Base-by-base conservation (phyloP, 2,888 invertebrate genomes). In the Xiphydria camelus region DNA sequence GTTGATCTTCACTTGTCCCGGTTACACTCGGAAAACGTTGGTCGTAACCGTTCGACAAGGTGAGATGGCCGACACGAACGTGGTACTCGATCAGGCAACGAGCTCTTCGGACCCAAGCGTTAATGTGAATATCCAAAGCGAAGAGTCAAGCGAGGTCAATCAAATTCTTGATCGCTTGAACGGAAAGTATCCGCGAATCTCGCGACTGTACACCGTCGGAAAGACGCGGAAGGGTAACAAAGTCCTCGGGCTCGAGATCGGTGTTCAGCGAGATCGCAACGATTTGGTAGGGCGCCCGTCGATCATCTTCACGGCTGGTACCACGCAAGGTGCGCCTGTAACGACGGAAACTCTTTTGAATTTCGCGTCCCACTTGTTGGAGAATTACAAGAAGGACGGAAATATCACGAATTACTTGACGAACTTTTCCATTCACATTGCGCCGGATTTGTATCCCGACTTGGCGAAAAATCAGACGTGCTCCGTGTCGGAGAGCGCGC, bases 1-100 rank as follows among this genome's bases (percentile, higher is more conserved):
- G 4, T 68, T 90, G 7, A 77, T 82, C 34, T 78, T 88, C 18
- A 77, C 79, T 12, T 85, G 85, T 46, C 79, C 82, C 44, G 82
- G 82, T 29, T 88, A 87, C 64, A 76, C 80, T 49, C 74, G 78
- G 0, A 77, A 80, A 53, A 66, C 75, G 1, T 54, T 79, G 2
- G 71, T 70, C 17, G 68, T 84, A 5, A 58, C 61, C 1, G 77
- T 86, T 1, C 59, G 63, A 1, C 67, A 76, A 5, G 75, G 76
- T 9, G 58, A 64, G 31, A 59, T 81, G 39, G 68, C 73, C 4
- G 61, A 68, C 15, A 37, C 80, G 6, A 69, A 69, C 22, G 63
- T 79, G 1, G 53, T 65, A 36, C 37, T 76, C 34, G 41, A 53
- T 5, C 49, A 51, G 31, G 32, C 23, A 23, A 20, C 2, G 25